A percentile compares a stretch with the other conserved stretches of the same genome.
phyloP scores from a whole-genome alignment of 1,140 invertebrate genomes.

The Hirudo medicinalis region DNA sequence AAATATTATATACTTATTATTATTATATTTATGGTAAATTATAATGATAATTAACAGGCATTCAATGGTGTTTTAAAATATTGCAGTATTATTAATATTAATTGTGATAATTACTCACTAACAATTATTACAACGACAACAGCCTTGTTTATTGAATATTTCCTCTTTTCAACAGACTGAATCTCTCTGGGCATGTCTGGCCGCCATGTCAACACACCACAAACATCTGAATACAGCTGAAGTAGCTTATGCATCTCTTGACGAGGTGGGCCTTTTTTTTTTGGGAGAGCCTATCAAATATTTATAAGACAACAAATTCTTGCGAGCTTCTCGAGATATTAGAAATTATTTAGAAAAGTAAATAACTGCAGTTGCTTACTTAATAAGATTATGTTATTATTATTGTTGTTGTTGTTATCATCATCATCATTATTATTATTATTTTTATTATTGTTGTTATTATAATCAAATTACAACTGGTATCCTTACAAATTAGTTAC shows the following conservation, averaged over 20 bases:
- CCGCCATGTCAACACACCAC: conserved; percentile 64
- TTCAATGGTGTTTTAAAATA: too few species aligned
- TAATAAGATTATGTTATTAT: too few species aligned
- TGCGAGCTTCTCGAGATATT: neutral
- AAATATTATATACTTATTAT: too few species aligned
- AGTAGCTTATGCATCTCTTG: conserved; percentile 80
- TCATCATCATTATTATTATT: neutral
- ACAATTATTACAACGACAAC: conserved; percentile 22
- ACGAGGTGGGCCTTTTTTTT: conserved; percentile 45
- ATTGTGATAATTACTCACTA: neutral
- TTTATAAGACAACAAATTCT: neutral
- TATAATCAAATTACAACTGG: neutral
- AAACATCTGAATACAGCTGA: conserved; percentile 70
- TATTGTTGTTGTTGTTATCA: neutral
- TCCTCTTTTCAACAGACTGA: conserved; percentile 49
- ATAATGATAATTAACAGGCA: too few species aligned
- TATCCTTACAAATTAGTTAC: neutral
- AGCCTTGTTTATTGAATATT: conserved; percentile 13
- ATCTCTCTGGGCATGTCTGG: conserved; percentile 74
- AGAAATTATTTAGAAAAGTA: neutral
- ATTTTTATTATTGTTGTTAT: neutral
- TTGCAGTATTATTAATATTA: too few species aligned
- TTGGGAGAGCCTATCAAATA: neutral
- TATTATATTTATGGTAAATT: too few species aligned
- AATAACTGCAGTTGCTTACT: too few species aligned